phyloP scores from a whole-genome alignment of 2,797 vertebrate species.

The Micrastur ruficollis region DNA sequence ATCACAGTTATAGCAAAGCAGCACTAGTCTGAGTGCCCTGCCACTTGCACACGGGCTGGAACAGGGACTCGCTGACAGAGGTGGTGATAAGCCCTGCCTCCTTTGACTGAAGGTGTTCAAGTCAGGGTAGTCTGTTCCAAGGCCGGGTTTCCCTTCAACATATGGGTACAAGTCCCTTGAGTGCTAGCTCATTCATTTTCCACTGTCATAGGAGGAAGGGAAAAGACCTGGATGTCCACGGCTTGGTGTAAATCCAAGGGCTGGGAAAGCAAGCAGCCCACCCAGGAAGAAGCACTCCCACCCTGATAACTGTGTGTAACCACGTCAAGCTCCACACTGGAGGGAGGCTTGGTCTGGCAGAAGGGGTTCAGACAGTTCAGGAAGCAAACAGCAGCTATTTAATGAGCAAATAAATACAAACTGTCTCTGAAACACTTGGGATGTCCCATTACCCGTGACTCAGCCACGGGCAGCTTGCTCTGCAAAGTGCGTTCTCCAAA shows the following conservation, averaged over 20 bases:
- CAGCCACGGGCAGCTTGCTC: background rate
- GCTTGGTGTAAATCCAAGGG: background rate
- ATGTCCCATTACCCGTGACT: background rate
- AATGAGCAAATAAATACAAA: background rate
- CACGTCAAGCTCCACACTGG: fast-evolving
- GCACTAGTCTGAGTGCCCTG: background rate
- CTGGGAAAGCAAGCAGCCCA: background rate
- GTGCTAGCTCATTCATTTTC: background rate
- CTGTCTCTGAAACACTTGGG: background rate
- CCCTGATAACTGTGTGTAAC: background rate
- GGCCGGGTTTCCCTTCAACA: background rate
- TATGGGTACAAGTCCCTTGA: fast-evolving
- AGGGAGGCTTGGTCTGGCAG: background rate
- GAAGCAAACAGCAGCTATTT: background rate
- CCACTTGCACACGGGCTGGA: fast-evolving
- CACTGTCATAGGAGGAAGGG: background rate
- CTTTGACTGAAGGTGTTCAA: background rate
- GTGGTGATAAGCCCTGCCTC: background rate
- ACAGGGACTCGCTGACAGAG: background rate
- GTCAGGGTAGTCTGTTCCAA: background rate
- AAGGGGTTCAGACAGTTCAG: background rate
- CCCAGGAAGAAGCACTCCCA: background rate
- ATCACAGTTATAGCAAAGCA: background rate
- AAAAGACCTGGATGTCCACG: background rate
- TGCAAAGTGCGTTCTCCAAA: background rate